These are phyloP conservation scores for Pipistrellus kuhlii DNA, from an alignment of 2,797 vertebrate species.

Conservation along the genomic window DNA sequence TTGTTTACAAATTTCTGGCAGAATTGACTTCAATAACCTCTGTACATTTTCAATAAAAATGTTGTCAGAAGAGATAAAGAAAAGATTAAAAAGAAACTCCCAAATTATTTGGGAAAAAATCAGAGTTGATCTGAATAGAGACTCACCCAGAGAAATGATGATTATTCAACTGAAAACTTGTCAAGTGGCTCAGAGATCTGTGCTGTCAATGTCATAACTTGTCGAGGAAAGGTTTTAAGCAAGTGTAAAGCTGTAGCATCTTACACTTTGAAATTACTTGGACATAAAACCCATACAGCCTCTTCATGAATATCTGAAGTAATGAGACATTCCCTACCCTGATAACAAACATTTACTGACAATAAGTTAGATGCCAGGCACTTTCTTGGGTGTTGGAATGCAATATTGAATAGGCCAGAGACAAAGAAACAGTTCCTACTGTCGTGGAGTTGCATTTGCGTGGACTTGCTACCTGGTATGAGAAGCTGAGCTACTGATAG, in stretches of 20 bases:
- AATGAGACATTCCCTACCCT: neutral
- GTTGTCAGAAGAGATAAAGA: neutral
- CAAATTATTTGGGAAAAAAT: neutral
- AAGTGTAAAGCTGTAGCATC: neutral
- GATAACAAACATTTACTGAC: neutral
- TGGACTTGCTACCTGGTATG: too few species aligned
- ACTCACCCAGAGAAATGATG: neutral
- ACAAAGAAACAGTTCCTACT: too few species aligned
- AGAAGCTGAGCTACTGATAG: neutral
- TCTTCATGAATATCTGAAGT: neutral
- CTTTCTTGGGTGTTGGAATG: neutral
- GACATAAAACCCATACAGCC: neutral
- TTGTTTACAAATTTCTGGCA: neutral
- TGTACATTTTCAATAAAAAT: conserved; percentile 29
- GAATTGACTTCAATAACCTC: conserved; percentile 19
- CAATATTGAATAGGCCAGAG: neutral
- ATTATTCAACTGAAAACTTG: neutral
- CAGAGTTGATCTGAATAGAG: neutral
- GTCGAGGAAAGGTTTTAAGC: neutral
- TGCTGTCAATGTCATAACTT: neutral
- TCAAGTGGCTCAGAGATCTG: neutral
- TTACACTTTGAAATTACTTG: conserved; percentile 19
- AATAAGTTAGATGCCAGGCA: neutral
- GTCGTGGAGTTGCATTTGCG: neutral
- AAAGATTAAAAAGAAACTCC: conserved; percentile 19